These are phyloP conservation scores for Petrolisthes cinctipes DNA, from an alignment of 2,888 invertebrate genomes.

Conservation along the genomic window DNA sequence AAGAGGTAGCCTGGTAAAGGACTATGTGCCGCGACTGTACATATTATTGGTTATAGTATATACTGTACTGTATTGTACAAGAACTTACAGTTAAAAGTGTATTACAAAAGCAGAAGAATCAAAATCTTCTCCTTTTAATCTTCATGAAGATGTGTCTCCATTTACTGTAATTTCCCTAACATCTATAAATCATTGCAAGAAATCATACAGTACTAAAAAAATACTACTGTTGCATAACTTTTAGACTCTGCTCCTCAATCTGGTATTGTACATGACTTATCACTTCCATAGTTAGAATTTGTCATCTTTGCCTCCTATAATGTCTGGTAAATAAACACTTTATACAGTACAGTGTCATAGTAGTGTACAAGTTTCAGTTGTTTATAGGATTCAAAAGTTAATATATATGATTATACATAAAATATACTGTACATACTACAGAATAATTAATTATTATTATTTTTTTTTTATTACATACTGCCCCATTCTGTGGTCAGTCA, in stretches of 20 bases:
- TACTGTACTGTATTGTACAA: background rate
- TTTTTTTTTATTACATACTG: background rate
- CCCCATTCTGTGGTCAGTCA: background rate
- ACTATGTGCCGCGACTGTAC: background rate
- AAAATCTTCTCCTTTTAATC: slow-evolving; percentile 1
- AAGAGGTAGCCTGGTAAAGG: too few species aligned
- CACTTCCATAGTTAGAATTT: background rate
- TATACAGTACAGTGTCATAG: background rate
- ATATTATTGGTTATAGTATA: background rate
- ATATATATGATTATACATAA: background rate
- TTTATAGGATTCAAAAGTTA: background rate
- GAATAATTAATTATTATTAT: background rate
- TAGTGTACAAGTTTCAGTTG: background rate
- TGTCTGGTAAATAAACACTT: background rate
- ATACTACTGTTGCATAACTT: background rate
- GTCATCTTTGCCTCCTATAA: background rate
- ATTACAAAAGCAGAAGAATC: background rate
- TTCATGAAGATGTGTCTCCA: background rate
- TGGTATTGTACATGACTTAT: background rate
- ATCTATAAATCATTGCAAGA: background rate
- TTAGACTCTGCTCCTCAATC: background rate
- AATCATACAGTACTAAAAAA: background rate
- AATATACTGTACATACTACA: background rate
- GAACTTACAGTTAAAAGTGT: background rate
- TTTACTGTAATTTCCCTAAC: background rate